Percentiles rank a stretch among this genome's conserved stretches.
phyloP scores from a whole-genome alignment of 1,140 invertebrate genomes.

The Cardiocondyla obscurior region DNA sequence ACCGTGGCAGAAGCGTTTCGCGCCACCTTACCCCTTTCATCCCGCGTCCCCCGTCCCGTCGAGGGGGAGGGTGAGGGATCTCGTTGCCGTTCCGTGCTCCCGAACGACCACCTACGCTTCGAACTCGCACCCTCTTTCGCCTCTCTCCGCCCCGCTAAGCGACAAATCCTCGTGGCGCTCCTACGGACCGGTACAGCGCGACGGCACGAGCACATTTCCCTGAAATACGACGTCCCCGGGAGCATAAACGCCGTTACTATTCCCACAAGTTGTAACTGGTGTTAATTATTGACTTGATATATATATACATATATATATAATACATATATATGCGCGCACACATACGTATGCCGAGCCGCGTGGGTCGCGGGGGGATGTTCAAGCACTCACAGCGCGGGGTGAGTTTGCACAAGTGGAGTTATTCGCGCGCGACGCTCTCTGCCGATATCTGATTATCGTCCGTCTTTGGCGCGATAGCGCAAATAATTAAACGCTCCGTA shows the following conservation, averaged over 20 bases:
- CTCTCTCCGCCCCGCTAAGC: slow-evolving; percentile 58
- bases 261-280: slow-evolving; percentile 84
- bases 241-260: slow-evolving; percentile 83
- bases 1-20: slow-evolving; percentile 69
- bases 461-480: slow-evolving; percentile 74
- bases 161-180: slow-evolving; percentile 71
- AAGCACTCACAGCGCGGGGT: slow-evolving; percentile 13
- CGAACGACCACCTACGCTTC: slow-evolving; percentile 62
- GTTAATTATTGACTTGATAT: slow-evolving; percentile 84
- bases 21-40: slow-evolving; percentile 59
- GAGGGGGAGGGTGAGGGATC: slow-evolving; percentile 1
- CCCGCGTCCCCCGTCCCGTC: background rate
- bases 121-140: slow-evolving; percentile 51
- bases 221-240: slow-evolving; percentile 83
- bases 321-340: background rate
- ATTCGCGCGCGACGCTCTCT: slow-evolving; percentile 46
- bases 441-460: slow-evolving; percentile 80
- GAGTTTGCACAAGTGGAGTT: slow-evolving; percentile 29
- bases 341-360: background rate
- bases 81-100: slow-evolving; percentile 25
- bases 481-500: slow-evolving; percentile 77
- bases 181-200: slow-evolving; percentile 66
- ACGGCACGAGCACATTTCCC: slow-evolving; percentile 82
- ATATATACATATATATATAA: slow-evolving; percentile 54
- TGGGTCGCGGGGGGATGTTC: slow-evolving; percentile 4